Base-by-base conservation (phyloP, 2,888 invertebrate species). In the Phoenoteleia sp. region DNA sequence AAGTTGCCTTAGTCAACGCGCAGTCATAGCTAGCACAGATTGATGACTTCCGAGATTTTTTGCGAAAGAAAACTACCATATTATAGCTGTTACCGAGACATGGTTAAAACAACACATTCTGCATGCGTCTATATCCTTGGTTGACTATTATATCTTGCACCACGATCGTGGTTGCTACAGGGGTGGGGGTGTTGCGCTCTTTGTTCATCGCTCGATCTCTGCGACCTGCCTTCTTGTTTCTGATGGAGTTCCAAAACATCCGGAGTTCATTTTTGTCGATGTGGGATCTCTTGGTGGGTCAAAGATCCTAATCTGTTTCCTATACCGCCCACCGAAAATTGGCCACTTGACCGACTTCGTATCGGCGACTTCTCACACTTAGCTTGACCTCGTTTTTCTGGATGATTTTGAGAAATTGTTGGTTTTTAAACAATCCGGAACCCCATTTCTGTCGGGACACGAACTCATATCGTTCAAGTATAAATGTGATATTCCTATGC, bases 121-220 rank as follows among this genome's bases (percentile, higher is more conserved):
- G 1, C 49, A 67, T 29, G 33, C 33, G 9, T 1, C 49, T 1
- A 33, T 67, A 0, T 13, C 52, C 3, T 19, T 67, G 4, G 6
- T 13, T 3, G 13, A 52, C 13, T 67, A 67, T 11, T 67, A 52
- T 5, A 23, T 67, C 1, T 4, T 67, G 9, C 66, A 52, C 9
- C 9, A 52, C 5, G 66, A 67, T 36, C 49, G 66, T 23, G 3
- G 1, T 13, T 1, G 3, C 9, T 3, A 0, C 2, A 3, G 2
- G 5, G 66, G 66, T 2, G 66, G 66, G 7, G 66, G 66, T 2
- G 52, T 67, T 3, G 66, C 66, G 0, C 3, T 67, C 3, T 67
- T 23, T 13, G n/a, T 67, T 9, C 66, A 52, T 27, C 15, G 11
- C 4, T 67, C 66, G 3, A 6, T 67, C 3, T 7, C 47, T 2